phyloP scores from a whole-genome alignment of 2,888 invertebrate species.

The Opisthograptis luteolata region DNA sequence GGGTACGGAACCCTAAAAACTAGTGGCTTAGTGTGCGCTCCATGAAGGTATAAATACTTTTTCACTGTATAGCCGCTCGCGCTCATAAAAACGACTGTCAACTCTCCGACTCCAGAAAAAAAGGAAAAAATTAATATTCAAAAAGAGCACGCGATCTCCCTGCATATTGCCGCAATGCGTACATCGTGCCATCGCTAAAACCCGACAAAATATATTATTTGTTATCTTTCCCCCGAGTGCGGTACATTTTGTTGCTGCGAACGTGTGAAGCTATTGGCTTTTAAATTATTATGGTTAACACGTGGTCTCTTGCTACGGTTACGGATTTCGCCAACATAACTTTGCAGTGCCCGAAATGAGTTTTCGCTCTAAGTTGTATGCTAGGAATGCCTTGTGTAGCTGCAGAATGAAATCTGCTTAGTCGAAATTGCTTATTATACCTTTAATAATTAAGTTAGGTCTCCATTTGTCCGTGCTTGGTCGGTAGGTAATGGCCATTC shows the following conservation, averaged over 20 bases:
- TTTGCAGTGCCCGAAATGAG: slow-evolving; percentile 5
- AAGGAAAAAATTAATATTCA: slow-evolving; percentile 28
- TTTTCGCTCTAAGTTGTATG: not conserved
- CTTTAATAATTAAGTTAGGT: slow-evolving; percentile 27
- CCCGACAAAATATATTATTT: slow-evolving; percentile 74
- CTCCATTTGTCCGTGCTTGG: slow-evolving; percentile 7
- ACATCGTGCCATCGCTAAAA: slow-evolving; percentile 57
- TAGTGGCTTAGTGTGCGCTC: too few relatives aligned
- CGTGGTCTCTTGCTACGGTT: slow-evolving; percentile 11
- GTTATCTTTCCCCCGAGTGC: slow-evolving; percentile 69
- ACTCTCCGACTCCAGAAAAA: slow-evolving; percentile 8
- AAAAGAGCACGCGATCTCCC: slow-evolving; percentile 29
- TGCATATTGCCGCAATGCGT: slow-evolving; percentile 69
- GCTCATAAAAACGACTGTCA: slow-evolving; percentile 8
- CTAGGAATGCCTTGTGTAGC: slow-evolving; percentile 2
- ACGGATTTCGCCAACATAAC: slow-evolving; percentile 21
- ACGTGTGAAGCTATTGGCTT: slow-evolving; percentile 53
- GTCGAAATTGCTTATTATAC: slow-evolving; percentile 26
- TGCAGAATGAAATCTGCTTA: slow-evolving; percentile 16
- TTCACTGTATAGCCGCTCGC: too few relatives aligned
- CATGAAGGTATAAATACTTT: too few relatives aligned
- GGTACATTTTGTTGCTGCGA: slow-evolving; percentile 51
- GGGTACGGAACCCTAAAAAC: too few relatives aligned
- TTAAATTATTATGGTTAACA: slow-evolving; percentile 55
- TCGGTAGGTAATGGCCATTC: not conserved